Evolutionary conservation across 2,888 invertebrate species (phyloP).

Genomic region (Mythimna impura): DNA sequence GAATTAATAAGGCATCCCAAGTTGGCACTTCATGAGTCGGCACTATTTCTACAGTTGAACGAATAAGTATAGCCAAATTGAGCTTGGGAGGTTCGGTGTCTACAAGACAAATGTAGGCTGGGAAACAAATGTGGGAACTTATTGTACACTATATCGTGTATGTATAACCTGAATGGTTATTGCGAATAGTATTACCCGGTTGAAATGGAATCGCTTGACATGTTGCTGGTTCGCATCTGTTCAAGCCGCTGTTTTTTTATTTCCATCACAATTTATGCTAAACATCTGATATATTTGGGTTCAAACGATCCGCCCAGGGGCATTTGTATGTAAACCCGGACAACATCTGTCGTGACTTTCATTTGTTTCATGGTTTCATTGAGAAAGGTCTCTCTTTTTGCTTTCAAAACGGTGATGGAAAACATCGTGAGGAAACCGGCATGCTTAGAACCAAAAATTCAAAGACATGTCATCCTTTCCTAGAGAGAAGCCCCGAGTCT

Average conservation of each 20-base stretch:
- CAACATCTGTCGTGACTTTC: slow-evolving; percentile 74
- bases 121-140: slow-evolving; percentile 58
- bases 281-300: slow-evolving; percentile 81
- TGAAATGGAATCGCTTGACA: slow-evolving; percentile 56
- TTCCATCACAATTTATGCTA: slow-evolving; percentile 82
- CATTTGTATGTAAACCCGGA: slow-evolving; percentile 81
- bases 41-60: slow-evolving; percentile 41
- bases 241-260: slow-evolving; percentile 71
- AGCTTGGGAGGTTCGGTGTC: slow-evolving; percentile 35
- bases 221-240: slow-evolving; percentile 63
- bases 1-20: slow-evolving; percentile 24
- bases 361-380: slow-evolving; percentile 54
- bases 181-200: slow-evolving; percentile 37
- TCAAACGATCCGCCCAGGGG: slow-evolving; percentile 76
- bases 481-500: too few species aligned
- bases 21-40: slow-evolving; percentile 39
- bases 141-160: slow-evolving; percentile 44
- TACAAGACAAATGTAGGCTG: slow-evolving; percentile 56
- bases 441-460: too few species aligned
- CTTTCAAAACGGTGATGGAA: too few species aligned
- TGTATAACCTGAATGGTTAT: slow-evolving; percentile 44
- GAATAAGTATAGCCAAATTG: slow-evolving; percentile 38
- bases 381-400: not conserved
- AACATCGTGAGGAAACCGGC: too few species aligned
- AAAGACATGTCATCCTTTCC: too few species aligned